A percentile compares a stretch with the other conserved stretches of the same genome.
phyloP scores from a whole-genome alignment of 2,888 invertebrate genomes.

The Operophtera brumata region DNA sequence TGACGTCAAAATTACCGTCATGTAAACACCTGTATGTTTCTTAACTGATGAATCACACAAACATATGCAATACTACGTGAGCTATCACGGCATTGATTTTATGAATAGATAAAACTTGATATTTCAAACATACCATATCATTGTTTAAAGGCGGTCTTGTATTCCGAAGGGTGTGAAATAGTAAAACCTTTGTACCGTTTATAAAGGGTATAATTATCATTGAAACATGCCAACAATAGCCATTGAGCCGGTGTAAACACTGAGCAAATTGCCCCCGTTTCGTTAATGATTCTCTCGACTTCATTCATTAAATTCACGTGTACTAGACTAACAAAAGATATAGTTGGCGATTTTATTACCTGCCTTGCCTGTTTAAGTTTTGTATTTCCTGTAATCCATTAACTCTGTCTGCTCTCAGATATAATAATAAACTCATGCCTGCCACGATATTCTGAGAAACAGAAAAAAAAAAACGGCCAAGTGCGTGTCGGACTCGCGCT shows the following conservation, averaged over 20 bases:
- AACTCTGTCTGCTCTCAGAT: conserved; percentile 33
- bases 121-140: neutral
- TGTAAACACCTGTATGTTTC: conserved; percentile 34
- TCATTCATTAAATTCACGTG: conserved; percentile 31
- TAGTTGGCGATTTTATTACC: conserved; percentile 26
- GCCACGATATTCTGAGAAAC: conserved; percentile 30
- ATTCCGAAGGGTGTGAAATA: conserved; percentile 43
- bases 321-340: conserved; percentile 11
- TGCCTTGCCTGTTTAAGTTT: conserved; percentile 28
- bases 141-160: conserved; percentile 23
- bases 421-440: conserved; percentile 35
- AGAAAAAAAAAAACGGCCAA: conserved; percentile 26
- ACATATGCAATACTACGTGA: conserved; percentile 32
- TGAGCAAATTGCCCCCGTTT: conserved; percentile 46
- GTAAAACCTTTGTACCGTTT: conserved; percentile 44
- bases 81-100: conserved; percentile 42
- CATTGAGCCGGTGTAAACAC: conserved; percentile 35
- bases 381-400: conserved; percentile 40
- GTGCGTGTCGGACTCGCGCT: no score
- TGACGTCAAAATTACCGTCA: conserved; percentile 38
- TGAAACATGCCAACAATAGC: conserved; percentile 42
- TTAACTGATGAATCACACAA: conserved; percentile 42
- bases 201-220: conserved; percentile 55
- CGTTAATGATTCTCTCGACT: conserved; percentile 37
- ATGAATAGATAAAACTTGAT: conserved; percentile 24